Conservation (phyloP, 2,888 invertebrate species). For the Ctena decussata region DNA sequence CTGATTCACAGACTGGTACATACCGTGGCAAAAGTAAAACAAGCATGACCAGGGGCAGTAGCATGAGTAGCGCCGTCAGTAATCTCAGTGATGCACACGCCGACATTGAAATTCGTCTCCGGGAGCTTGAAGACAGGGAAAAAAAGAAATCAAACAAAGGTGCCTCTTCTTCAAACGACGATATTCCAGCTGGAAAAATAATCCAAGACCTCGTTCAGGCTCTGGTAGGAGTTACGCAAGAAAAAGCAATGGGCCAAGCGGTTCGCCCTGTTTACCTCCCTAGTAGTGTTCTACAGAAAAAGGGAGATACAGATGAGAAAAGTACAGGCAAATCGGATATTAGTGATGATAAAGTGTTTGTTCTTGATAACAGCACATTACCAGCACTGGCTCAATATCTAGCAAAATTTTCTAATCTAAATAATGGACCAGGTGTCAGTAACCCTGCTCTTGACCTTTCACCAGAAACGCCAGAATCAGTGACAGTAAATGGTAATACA, state of each 20-base stretch:
- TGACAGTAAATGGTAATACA: neutral
- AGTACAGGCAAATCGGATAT: neutral
- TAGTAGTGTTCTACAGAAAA: constrained; percentile 31
- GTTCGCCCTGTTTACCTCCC: constrained; percentile 56
- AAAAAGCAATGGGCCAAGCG: constrained; percentile 18
- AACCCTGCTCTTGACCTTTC: constrained; percentile 42
- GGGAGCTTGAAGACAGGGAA: constrained; percentile 49
- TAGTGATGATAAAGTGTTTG: constrained; percentile 38
- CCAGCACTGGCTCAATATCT: constrained; percentile 58
- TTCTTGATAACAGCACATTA: constrained; percentile 48
- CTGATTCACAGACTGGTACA: constrained; percentile 12
- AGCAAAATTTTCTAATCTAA: constrained; percentile 42
- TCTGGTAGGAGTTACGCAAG: constrained; percentile 66
- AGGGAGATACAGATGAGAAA: neutral
- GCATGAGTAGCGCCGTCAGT: constrained; percentile 61
- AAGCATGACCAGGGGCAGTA: constrained; percentile 69
- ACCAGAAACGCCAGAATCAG: constrained; percentile 9
- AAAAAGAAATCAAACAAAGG: constrained; percentile 7
- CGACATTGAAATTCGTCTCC: constrained; percentile 56
- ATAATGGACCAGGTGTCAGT: constrained; percentile 20
- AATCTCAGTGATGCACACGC: constrained; percentile 67
- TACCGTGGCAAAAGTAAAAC: constrained; percentile 48
- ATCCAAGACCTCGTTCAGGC: constrained; percentile 77
- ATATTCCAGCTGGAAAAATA: constrained; percentile 64
- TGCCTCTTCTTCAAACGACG: constrained; percentile 27